Conservation (phyloP, 2,797 vertebrate genomes). For the Leptatherina wallacei region DNA sequence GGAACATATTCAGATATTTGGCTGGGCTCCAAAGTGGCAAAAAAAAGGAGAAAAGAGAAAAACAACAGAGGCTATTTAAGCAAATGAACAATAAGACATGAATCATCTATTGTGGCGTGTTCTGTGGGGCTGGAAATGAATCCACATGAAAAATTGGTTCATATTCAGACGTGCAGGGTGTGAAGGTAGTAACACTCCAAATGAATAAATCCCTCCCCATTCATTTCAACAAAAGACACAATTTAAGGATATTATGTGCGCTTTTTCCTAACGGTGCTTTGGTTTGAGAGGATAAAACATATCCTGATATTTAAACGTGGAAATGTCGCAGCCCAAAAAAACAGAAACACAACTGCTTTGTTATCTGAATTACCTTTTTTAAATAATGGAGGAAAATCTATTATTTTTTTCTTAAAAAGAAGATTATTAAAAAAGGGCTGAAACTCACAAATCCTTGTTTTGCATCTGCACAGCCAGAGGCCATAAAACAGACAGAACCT, state of each 20-base stretch:
- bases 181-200: slow-evolving; percentile 14
- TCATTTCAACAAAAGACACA: slow-evolving; percentile 7
- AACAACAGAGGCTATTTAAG: slow-evolving; percentile 64
- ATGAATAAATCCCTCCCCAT: slow-evolving; percentile 9
- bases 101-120: slow-evolving; percentile 74
- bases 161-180: slow-evolving; percentile 37
- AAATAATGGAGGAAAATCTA: no score
- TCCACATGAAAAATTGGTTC: slow-evolving; percentile 44
- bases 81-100: slow-evolving; percentile 76
- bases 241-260: background rate
- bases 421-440: background rate
- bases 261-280: background rate
- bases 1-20: slow-evolving; percentile 63
- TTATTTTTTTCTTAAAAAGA: background rate
- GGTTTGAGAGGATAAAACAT: background rate
- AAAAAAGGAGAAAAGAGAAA: background rate
- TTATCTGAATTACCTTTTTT: background rate
- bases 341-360: background rate
- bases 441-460: slow-evolving; percentile 13
- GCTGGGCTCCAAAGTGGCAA: slow-evolving; percentile 55
- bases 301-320: background rate
- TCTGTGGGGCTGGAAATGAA: slow-evolving; percentile 50
- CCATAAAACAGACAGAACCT: background rate
- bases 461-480: background rate
- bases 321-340: background rate